Base-by-base conservation (phyloP, 2,888 invertebrate species). In the Torymus texanus region DNA sequence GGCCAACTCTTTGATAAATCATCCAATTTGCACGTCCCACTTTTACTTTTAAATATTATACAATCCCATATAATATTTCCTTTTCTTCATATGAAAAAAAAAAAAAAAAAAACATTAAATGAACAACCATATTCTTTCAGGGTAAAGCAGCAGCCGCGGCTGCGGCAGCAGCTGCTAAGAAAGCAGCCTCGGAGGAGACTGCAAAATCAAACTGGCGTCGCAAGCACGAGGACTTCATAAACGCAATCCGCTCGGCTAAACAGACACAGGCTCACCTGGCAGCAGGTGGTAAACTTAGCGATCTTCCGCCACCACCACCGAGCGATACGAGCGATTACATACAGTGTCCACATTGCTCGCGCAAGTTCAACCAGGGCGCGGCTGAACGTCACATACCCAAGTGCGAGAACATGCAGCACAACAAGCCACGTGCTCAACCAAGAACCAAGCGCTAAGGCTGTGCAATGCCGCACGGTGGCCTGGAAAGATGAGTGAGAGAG, bases 191-290 rank as follows among this genome's bases (percentile, higher is more conserved):
- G 62, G 93, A 91, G 84, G 61, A 79, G n/a, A 8, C 41, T 0
- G n/a, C 12, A 10, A 79, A 55, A 16, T 79, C 81, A 14, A 95
- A 95, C 91, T 99, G 99, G 99, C 93, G 97, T 3, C 94, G 95
- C 88, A 96, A 97, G 85, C 99, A 99, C 92, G 95, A 97, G 88
- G 97, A 98, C 86, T 98, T 99, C 90, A 96, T 98, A 83, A 92
- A 93, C 80, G 94, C 97, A 2, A 97, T 99, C 83, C 93, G 97
- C 59, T 95, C 97, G 10, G 98, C 98, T 2, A 97, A 97, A 88
- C 94, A 94, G 91, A 95, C 94, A 85, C 95, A 96, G 89, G 94
- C 93, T 0, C 94, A 96, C 88, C 89, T 97, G 62, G 95, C 95
- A 4, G 94, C 94, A 8, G 98, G 98, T 68, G 97, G 97, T 83